These are phyloP conservation scores for Puma concolor DNA, from an alignment of 2,113 vertebrate genomes.

Conservation along the genomic window DNA sequence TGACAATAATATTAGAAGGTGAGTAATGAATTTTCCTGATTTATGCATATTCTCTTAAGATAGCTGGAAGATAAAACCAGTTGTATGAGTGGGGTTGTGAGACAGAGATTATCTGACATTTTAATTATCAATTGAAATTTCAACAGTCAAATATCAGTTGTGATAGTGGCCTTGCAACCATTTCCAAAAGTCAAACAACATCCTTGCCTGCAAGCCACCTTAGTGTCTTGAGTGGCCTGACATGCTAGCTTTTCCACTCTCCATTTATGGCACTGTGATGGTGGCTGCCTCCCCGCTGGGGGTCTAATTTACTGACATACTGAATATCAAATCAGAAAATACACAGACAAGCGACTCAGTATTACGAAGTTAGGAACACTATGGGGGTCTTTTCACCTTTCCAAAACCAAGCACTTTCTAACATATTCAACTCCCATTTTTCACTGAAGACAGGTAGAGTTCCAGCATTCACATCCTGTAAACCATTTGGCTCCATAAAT, in stretches of 20 bases:
- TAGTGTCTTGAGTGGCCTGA: neutral
- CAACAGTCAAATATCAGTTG: neutral
- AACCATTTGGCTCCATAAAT: neutral
- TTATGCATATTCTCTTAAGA: neutral
- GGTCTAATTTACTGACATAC: neutral
- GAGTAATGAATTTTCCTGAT: neutral
- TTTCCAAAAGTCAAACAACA: neutral
- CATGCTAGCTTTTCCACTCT: neutral
- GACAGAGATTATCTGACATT: neutral
- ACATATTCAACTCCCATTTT: neutral
- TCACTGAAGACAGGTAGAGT: neutral
- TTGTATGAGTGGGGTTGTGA: neutral
- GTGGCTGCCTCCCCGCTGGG: neutral
- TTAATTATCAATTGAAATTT: neutral
- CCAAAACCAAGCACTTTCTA: neutral
- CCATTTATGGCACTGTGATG: neutral
- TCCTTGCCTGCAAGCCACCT: neutral
- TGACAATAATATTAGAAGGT: neutral
- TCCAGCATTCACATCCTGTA: neutral
- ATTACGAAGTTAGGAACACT: neutral
- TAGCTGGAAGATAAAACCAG: conserved; percentile 18
- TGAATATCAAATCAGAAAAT: neutral
- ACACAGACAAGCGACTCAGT: neutral
- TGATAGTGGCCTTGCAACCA: neutral
- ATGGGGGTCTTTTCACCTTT: neutral